A percentile compares a stretch with the other conserved stretches of the same genome.
These are phyloP conservation scores for Leptinotarsa rubiginosa DNA, from an alignment of 2,888 invertebrate species.

Conservation along the genomic window DNA sequence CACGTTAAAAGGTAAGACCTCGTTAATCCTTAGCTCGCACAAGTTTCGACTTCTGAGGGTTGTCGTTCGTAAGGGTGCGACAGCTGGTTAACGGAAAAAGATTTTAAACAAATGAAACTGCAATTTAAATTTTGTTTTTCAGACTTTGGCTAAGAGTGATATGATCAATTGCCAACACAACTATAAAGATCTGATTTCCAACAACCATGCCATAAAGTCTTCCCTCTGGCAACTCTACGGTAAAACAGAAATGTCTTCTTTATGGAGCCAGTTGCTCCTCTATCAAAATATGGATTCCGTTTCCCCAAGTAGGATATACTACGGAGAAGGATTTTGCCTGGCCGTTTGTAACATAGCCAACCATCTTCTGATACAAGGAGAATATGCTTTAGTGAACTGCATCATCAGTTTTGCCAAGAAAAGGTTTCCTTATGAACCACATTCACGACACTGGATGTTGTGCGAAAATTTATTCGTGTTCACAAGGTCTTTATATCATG, in stretches of 20 bases:
- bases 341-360: conserved; percentile 77
- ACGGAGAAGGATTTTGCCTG: conserved; percentile 77
- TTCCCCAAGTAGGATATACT: conserved; percentile 64
- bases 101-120: too few species aligned
- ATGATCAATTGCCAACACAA: conserved; percentile 88
- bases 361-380: conserved; percentile 69
- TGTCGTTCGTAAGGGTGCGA: too few species aligned
- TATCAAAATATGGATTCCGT: conserved; percentile 78
- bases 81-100: too few species aligned
- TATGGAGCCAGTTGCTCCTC: conserved; percentile 83
- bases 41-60: too few species aligned
- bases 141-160: conserved; percentile 84
- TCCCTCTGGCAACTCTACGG: conserved; percentile 92
- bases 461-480: conserved; percentile 71
- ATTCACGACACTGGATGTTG: conserved; percentile 76
- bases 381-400: conserved; percentile 70
- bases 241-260: conserved; percentile 84
- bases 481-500: conserved; percentile 64
- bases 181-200: conserved; percentile 82
- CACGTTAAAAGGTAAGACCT: too few species aligned
- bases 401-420: conserved; percentile 74
- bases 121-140: conserved; percentile 21
- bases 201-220: conserved; percentile 84
- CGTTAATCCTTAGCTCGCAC: too few species aligned
- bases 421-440: conserved; percentile 73